These are phyloP conservation scores for Platynereis dumerilii DNA, from an alignment of 2,888 invertebrate genomes.

Conservation along the genomic window DNA sequence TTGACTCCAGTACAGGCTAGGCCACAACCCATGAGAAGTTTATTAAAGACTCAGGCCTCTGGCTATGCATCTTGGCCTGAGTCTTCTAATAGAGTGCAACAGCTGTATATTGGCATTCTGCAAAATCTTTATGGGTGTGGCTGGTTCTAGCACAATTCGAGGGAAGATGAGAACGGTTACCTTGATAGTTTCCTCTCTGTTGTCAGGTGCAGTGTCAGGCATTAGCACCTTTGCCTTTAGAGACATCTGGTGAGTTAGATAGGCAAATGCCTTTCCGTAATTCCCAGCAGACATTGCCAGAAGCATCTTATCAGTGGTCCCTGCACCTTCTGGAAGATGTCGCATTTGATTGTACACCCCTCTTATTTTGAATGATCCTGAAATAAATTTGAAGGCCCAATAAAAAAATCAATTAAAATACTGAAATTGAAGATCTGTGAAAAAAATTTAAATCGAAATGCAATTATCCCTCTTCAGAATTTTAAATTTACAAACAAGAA, in stretches of 20 bases:
- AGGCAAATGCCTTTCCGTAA: constrained; percentile 61
- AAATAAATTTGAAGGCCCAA: neutral
- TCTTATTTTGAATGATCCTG: constrained; percentile 61
- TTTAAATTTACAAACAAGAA: too few species aligned
- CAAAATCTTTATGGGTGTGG: too few species aligned
- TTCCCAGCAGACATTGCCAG: constrained; percentile 62
- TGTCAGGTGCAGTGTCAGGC: constrained; percentile 54
- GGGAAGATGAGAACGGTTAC: constrained; percentile 38
- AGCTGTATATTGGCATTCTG: too few species aligned
- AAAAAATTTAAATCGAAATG: neutral
- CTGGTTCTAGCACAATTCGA: too few species aligned
- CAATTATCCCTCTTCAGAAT: too few species aligned
- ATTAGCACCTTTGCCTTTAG: constrained; percentile 51
- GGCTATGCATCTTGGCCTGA: too few species aligned
- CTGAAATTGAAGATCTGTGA: neutral
- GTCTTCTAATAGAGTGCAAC: too few species aligned
- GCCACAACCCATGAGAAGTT: too few species aligned
- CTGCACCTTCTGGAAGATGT: constrained; percentile 39
- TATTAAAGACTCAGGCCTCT: too few species aligned
- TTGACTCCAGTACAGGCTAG: too few species aligned
- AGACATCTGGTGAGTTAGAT: constrained; percentile 40
- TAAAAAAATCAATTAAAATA: neutral
- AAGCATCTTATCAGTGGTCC: constrained; percentile 38
- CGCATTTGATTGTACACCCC: constrained; percentile 56
- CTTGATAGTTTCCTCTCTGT: constrained; percentile 49